A percentile compares a stretch with the other conserved stretches of the same genome.
Conservation (phyloP, 1,140 invertebrate genomes). For the Aphis gossypii region DNA sequence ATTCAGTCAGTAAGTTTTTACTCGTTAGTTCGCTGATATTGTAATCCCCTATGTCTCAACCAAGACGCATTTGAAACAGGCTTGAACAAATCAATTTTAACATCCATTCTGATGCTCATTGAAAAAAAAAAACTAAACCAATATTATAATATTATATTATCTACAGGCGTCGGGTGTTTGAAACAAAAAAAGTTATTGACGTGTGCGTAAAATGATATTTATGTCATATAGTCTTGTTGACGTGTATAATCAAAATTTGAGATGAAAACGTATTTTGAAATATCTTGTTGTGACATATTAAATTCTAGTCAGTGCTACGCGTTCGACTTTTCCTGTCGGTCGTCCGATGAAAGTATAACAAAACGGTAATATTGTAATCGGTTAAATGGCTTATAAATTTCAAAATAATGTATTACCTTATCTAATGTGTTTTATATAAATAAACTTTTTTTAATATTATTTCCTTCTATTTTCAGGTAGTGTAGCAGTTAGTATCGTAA, state of each 20-base stretch:
- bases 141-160: neutral
- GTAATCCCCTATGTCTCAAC: neutral
- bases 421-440: neutral
- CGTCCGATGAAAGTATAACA: too few species aligned
- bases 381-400: too few species aligned
- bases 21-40: neutral
- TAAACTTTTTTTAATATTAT: neutral
- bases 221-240: neutral
- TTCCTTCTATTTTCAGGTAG: neutral
- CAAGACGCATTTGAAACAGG: neutral
- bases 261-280: neutral
- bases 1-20: neutral
- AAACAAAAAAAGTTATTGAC: neutral
- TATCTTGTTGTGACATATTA: neutral
- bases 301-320: neutral
- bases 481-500: too few species aligned
- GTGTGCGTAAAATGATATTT: neutral
- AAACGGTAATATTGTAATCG: too few species aligned
- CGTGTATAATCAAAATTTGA: neutral
- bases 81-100: neutral
- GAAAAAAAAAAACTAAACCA: neutral
- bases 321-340: too few species aligned
- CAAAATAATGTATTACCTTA: too few species aligned
- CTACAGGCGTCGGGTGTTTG: neutral
- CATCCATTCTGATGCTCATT: neutral